Conservation (phyloP, 2,113 vertebrate genomes). For the Sturnira hondurensis region DNA sequence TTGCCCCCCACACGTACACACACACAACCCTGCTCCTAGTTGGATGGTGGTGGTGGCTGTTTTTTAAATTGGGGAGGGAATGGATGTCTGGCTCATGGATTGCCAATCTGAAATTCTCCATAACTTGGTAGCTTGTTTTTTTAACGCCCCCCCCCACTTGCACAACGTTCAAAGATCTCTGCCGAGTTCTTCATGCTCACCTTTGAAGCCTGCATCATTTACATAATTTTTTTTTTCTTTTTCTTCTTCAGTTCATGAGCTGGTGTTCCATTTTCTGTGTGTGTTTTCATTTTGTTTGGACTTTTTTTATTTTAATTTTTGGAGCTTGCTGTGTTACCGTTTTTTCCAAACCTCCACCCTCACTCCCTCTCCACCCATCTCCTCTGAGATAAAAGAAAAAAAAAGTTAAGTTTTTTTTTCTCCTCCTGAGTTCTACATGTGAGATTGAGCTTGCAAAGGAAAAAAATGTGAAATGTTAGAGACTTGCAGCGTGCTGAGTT, state of each 20-base stretch:
- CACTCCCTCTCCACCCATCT: conserved; percentile 41
- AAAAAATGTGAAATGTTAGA: conserved; percentile 82
- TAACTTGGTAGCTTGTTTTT: conserved; percentile 70
- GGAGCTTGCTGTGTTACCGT: conserved; percentile 87
- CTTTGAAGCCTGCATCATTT: conserved; percentile 84
- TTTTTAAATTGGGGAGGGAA: conserved; percentile 71
- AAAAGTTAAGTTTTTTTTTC: conserved; percentile 67
- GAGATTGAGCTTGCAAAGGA: conserved; percentile 84
- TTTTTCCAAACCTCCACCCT: neutral
- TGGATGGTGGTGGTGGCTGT: conserved; percentile 17
- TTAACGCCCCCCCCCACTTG: conserved; percentile 21
- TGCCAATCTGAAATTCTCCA: conserved; percentile 73
- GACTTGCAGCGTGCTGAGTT: conserved; percentile 86
- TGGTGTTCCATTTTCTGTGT: conserved; percentile 62
- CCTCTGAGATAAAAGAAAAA: conserved; percentile 64
- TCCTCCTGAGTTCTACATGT: conserved; percentile 87
- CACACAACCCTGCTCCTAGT: neutral
- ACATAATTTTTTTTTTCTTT: conserved; percentile 74
- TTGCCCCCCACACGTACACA: neutral
- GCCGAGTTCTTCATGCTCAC: conserved; percentile 81
- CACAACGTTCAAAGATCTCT: conserved; percentile 72
- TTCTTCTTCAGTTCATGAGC: conserved; percentile 80
- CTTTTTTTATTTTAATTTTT: conserved; percentile 69
- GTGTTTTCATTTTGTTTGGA: conserved; percentile 66
- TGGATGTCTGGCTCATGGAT: conserved; percentile 67